Evolutionary conservation across 2,888 invertebrate species (phyloP).

Genomic region (Strigamia transsilvanica): DNA sequence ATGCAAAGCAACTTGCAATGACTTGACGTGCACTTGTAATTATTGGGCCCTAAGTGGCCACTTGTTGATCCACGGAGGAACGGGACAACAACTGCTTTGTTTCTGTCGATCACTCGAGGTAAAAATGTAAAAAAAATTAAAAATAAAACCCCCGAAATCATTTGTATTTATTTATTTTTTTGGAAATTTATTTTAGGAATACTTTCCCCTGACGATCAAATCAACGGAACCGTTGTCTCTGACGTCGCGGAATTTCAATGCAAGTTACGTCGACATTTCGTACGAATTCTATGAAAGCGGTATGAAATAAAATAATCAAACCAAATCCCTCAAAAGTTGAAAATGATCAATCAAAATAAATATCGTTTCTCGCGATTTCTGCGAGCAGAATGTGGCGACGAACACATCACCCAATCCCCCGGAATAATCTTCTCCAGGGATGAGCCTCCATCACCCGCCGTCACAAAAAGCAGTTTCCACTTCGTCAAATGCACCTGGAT

Average conservation of each 20-base stretch:
- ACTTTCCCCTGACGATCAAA: constrained; percentile 40
- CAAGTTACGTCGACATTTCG: constrained; percentile 2
- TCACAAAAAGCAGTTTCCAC: constrained; percentile 50
- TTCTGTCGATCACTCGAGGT: constrained; percentile 2
- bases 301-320: not conserved
- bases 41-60: constrained; percentile 26
- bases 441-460: constrained; percentile 18
- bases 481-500: constrained; percentile 50
- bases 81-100: constrained; percentile 1
- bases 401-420: constrained; percentile 2
- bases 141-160: not conserved
- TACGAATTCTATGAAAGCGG: constrained; percentile 38
- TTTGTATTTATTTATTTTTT: not conserved
- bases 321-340: not conserved
- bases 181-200: not conserved
- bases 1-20: constrained; percentile 18
- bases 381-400: constrained; percentile 41
- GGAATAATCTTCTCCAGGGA: constrained; percentile 51
- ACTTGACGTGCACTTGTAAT: constrained; percentile 4
- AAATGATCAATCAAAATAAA: constrained; percentile 36
- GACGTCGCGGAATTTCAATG: not conserved
- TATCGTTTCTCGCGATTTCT: not conserved
- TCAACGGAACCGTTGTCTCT: constrained; percentile 32
- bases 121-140: not conserved
- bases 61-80: not conserved